Percentiles rank a stretch among this genome's conserved stretches.
phyloP scores from a whole-genome alignment of 1,140 invertebrate genomes.

The Neotoxoptera formosana region DNA sequence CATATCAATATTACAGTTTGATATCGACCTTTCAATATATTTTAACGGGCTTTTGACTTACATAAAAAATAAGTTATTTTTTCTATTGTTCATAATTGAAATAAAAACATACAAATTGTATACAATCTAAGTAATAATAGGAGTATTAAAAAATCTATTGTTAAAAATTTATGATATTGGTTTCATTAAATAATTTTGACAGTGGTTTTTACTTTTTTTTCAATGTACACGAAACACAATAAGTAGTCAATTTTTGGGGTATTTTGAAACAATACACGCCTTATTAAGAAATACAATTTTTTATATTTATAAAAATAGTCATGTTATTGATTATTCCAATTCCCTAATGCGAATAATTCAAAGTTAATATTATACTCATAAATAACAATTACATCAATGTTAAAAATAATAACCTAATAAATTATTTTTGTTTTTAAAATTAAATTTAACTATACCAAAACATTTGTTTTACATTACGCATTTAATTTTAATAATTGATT shows the following conservation, averaged over 20 bases:
- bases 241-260: rapidly evolving
- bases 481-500: no score
- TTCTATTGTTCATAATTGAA: neutral
- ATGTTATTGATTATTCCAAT: neutral
- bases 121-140: neutral
- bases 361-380: neutral
- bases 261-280: neutral
- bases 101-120: neutral
- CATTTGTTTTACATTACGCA: neutral
- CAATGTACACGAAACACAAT: neutral
- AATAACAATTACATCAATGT: neutral
- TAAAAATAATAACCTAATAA: neutral
- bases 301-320: neutral
- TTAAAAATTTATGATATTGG: neutral
- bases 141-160: neutral
- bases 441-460: neutral
- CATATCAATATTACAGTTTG: neutral
- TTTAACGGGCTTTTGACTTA: neutral
- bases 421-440: neutral
- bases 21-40: neutral
- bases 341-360: neutral
- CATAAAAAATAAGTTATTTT: neutral
- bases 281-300: neutral
- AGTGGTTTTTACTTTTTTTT: neutral
- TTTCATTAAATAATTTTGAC: neutral